A percentile compares a stretch with the other conserved stretches of the same genome.
These are phyloP conservation scores for Phrixothrix hirtus DNA, from an alignment of 2,888 invertebrate species.

Conservation along the genomic window DNA sequence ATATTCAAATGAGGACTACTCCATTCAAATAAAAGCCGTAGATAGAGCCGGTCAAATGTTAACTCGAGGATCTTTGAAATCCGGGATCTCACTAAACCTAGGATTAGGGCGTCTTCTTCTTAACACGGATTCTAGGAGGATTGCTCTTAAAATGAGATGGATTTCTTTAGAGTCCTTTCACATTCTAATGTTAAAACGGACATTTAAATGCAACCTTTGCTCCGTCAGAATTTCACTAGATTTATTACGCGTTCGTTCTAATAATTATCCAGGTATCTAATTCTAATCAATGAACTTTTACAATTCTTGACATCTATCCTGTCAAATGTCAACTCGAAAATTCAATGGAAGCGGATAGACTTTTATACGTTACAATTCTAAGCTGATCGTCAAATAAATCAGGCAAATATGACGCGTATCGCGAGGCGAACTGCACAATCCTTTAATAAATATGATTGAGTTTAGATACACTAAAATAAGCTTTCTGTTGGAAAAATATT, in stretches of 20 bases:
- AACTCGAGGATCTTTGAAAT: conserved; percentile 51
- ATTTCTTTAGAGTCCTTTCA: conserved; percentile 42
- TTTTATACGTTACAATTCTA: not conserved
- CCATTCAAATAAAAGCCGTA: conserved; percentile 31
- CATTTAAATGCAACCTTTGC: conserved; percentile 22
- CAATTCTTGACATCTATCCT: conserved; percentile 13
- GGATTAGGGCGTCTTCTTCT: conserved; percentile 50
- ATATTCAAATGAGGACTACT: conserved; percentile 46
- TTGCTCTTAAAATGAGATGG: conserved; percentile 45
- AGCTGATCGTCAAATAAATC: not conserved
- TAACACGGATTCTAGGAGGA: conserved; percentile 44
- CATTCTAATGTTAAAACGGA: conserved; percentile 32
- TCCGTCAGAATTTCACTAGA: conserved; percentile 4
- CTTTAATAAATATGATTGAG: not conserved
- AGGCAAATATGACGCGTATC: not conserved
- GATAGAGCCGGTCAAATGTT: conserved; percentile 52
- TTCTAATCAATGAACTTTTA: conserved; percentile 17
- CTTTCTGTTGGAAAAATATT: not conserved
- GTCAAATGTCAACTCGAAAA: conserved; percentile 16
- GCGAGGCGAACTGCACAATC: not conserved
- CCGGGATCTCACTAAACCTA: conserved; percentile 43
- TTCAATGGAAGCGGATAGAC: conserved; percentile 16
- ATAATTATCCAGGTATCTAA: conserved; percentile 15
- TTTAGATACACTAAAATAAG: not conserved
- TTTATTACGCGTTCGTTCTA: conserved; percentile 17